A percentile compares a stretch with the other conserved stretches of the same genome.
Evolutionary conservation across 2,797 vertebrate genomes (phyloP).

Genomic region (Fundulus diaphanus): DNA sequence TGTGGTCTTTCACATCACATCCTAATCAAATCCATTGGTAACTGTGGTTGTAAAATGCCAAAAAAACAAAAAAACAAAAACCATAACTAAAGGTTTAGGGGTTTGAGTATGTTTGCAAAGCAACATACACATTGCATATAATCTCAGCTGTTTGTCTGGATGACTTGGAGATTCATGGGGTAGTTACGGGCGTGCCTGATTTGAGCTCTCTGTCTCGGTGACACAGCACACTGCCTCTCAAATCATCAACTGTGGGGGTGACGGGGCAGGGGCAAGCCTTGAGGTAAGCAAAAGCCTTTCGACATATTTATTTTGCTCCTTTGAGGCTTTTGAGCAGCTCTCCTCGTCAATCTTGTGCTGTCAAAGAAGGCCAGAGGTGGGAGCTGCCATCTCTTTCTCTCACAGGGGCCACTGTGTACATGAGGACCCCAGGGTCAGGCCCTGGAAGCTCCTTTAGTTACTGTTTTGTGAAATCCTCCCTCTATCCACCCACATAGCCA

Average conservation of each 20-base stretch:
- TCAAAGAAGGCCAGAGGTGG: slow-evolving; percentile 73
- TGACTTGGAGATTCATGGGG: slow-evolving; percentile 41
- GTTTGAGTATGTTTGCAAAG: not conserved
- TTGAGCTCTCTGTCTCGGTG: slow-evolving; percentile 48
- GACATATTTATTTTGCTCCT: slow-evolving; percentile 77
- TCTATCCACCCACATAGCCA: slow-evolving; percentile 35
- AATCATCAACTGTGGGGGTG: slow-evolving; percentile 36
- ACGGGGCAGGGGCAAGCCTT: slow-evolving; percentile 35
- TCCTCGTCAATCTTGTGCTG: slow-evolving; percentile 77
- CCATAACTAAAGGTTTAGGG: not conserved
- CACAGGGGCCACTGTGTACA: slow-evolving; percentile 60
- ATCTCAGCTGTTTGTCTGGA: slow-evolving; percentile 46
- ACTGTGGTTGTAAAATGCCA: not conserved
- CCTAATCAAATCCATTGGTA: not conserved
- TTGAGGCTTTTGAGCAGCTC: slow-evolving; percentile 72
- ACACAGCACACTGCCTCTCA: slow-evolving; percentile 50
- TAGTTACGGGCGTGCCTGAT: slow-evolving; percentile 34
- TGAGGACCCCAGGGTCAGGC: slow-evolving; percentile 70
- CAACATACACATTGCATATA: slow-evolving; percentile 15
- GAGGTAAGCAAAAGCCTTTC: slow-evolving; percentile 55
- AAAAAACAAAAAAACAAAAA: not conserved
- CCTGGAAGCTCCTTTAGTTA: slow-evolving; percentile 66
- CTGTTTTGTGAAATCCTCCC: slow-evolving; percentile 69
- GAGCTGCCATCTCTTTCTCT: slow-evolving; percentile 60
- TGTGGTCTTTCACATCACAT: not conserved